phyloP scores from a whole-genome alignment of 2,113 vertebrate genomes.

The Protobothrops flavoviridis region DNA sequence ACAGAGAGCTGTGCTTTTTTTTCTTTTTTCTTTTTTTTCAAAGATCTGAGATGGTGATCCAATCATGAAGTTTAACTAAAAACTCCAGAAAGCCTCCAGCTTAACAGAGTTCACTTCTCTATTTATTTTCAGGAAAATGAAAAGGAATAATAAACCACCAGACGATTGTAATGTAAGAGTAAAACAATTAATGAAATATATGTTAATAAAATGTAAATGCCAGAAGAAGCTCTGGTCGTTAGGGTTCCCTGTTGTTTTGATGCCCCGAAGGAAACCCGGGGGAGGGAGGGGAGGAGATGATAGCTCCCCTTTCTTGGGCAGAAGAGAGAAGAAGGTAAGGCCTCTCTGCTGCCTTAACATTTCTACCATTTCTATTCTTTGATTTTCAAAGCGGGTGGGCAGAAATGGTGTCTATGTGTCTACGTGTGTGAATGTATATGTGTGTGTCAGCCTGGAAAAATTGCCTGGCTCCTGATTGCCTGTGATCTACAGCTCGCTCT shows the following conservation, averaged over 20 bases:
- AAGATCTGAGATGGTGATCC: constrained; percentile 53
- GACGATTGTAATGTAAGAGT: constrained; percentile 60
- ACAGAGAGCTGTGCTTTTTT: constrained; percentile 26
- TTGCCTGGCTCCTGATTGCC: neutral
- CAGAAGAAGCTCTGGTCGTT: neutral
- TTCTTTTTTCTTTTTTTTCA: constrained; percentile 2
- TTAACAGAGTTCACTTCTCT: constrained; percentile 62
- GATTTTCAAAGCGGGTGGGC: neutral
- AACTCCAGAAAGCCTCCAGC: constrained; percentile 55
- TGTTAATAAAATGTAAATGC: constrained; percentile 70
- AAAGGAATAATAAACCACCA: constrained; percentile 42
- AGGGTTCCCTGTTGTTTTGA: neutral
- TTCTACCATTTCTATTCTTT: neutral
- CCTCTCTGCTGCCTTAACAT: neutral
- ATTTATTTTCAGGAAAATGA: constrained; percentile 72
- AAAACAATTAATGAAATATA: constrained; percentile 58
- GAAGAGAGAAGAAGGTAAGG: no score
- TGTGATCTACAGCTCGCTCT: no score
- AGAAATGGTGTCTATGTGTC: neutral
- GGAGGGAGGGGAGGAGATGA: neutral
- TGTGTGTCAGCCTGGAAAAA: neutral
- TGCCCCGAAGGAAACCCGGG: neutral
- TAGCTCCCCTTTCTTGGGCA: neutral
- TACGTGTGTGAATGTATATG: neutral
- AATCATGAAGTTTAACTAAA: constrained; percentile 70